Evolutionary conservation across 2,113 vertebrate species (phyloP).

Genomic region (Megaptera novaeangliae): DNA sequence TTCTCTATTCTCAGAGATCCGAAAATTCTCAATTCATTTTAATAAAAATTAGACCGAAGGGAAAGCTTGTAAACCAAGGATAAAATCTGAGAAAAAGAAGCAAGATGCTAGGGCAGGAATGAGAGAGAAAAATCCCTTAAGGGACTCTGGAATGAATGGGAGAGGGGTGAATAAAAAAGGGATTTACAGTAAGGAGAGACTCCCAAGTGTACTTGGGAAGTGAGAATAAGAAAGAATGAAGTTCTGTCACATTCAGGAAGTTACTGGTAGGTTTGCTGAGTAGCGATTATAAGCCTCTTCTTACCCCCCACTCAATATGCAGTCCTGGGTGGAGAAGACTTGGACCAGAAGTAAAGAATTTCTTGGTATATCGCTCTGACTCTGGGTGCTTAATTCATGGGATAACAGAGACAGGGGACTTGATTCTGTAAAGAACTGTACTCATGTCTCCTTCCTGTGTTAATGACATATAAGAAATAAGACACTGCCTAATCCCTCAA

Average conservation of each 20-base stretch:
- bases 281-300: background rate
- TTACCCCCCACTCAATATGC: background rate
- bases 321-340: background rate
- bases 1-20: background rate
- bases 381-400: background rate
- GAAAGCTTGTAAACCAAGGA: background rate
- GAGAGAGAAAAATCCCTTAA: background rate
- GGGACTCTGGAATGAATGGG: too few species aligned
- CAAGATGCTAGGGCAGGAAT: background rate
- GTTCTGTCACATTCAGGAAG: background rate
- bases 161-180: background rate
- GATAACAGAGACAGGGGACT: background rate
- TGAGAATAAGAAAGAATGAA: background rate
- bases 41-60: background rate
- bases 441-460: background rate
- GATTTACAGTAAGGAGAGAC: background rate
- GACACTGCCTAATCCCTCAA: background rate
- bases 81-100: background rate
- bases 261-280: background rate
- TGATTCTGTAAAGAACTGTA: background rate
- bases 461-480: background rate
- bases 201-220: background rate
- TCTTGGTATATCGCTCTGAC: accelerated
- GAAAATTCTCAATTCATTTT: background rate
- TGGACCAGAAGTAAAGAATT: background rate